A percentile compares a stretch with the other conserved stretches of the same genome.
phyloP scores from a whole-genome alignment of 2,888 invertebrate species.

The Tupiocoris notatus region DNA sequence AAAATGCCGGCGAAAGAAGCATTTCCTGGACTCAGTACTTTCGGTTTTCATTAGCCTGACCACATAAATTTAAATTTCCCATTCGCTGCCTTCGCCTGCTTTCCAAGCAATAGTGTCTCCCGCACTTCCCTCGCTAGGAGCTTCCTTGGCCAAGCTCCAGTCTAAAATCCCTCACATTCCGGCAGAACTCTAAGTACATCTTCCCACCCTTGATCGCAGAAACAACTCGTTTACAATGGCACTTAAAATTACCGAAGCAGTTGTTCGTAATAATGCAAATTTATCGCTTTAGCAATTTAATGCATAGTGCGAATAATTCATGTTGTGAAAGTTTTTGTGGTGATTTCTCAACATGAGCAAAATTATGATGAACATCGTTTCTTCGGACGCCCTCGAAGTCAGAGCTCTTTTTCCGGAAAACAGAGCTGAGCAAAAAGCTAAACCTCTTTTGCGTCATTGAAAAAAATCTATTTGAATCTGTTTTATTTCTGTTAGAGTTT shows the following conservation, averaged over 20 bases:
- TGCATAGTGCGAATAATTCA: not conserved
- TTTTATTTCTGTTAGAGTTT: no score
- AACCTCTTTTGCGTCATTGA: no score
- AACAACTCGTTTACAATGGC: constrained; percentile 23
- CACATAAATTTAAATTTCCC: constrained; percentile 40
- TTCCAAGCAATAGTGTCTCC: no score
- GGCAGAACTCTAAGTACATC: constrained; percentile 24
- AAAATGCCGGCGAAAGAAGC: not conserved
- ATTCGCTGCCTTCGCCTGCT: not conserved
- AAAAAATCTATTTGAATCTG: no score
- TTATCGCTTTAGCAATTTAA: not conserved
- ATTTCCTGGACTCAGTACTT: constrained; percentile 32
- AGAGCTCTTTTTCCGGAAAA: no score
- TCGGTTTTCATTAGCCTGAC: constrained; percentile 41
- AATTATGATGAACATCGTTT: no score
- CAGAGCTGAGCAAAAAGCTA: no score
- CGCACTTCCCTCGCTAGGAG: no score
- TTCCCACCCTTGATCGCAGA: constrained; percentile 1
- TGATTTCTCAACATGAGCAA: no score
- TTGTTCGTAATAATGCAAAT: not conserved
- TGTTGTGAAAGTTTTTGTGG: not conserved
- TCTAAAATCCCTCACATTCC: constrained; percentile 1
- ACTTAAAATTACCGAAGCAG: not conserved
- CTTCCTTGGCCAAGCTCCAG: constrained; percentile 25
- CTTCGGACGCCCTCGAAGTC: no score